These are phyloP conservation scores for Lobophora halterata DNA, from an alignment of 2,888 invertebrate species.

Conservation along the genomic window DNA sequence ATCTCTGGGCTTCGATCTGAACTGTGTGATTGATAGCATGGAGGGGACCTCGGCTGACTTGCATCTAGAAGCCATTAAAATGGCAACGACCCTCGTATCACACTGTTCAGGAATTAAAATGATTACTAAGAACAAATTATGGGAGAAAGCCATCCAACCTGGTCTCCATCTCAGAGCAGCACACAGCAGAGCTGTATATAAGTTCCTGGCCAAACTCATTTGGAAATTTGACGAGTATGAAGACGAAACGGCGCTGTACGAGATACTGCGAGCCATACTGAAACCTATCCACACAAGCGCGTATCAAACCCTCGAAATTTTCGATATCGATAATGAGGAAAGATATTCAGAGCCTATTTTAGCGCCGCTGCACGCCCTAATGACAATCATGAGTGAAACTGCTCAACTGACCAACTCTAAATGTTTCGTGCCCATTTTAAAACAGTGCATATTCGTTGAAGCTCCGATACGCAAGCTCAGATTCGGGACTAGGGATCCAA, in stretches of 20 bases:
- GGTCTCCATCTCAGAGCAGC: slow-evolving; percentile 25
- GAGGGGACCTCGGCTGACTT: slow-evolving; percentile 25
- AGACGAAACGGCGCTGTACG: slow-evolving; percentile 35
- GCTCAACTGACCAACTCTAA: slow-evolving; percentile 31
- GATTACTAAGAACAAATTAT: slow-evolving; percentile 32
- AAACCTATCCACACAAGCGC: slow-evolving; percentile 33
- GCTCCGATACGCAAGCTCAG: slow-evolving; percentile 11
- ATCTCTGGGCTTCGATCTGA: slow-evolving; percentile 30
- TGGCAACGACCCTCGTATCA: slow-evolving; percentile 30
- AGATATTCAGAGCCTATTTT: slow-evolving; percentile 30
- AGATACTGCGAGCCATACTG: slow-evolving; percentile 35
- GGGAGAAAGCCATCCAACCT: slow-evolving; percentile 32
- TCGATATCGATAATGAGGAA: slow-evolving; percentile 33
- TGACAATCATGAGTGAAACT: slow-evolving; percentile 32
- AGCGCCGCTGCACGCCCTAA: slow-evolving; percentile 29
- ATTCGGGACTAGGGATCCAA: slow-evolving; percentile 12
- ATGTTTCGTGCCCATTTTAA: slow-evolving; percentile 31
- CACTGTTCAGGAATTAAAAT: slow-evolving; percentile 40
- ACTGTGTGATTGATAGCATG: slow-evolving; percentile 28
- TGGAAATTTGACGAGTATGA: slow-evolving; percentile 39
- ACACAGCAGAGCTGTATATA: slow-evolving; percentile 30
- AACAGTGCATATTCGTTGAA: slow-evolving; percentile 8
- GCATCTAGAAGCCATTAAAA: slow-evolving; percentile 33
- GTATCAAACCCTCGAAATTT: slow-evolving; percentile 26
- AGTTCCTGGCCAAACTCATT: slow-evolving; percentile 37